A percentile compares a stretch with the other conserved stretches of the same genome.
These are phyloP conservation scores for Pseudachorutes palmiensis DNA, from an alignment of 1,140 invertebrate genomes.

Conservation along the genomic window DNA sequence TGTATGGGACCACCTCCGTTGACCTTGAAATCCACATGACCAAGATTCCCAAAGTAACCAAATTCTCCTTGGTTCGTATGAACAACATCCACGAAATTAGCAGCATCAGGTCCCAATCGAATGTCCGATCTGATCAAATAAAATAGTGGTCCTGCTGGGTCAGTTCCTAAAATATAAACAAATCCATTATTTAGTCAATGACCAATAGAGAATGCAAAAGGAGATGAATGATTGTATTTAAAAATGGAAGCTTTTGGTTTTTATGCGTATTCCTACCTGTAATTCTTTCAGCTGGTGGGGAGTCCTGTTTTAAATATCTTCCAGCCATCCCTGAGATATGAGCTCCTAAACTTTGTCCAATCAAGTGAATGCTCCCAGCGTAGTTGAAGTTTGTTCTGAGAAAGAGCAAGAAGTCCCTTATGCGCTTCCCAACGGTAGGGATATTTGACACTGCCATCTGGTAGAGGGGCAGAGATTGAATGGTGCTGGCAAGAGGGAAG, in stretches of 20 bases:
- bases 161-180: background rate
- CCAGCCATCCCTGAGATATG: slow-evolving; percentile 4
- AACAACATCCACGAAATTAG: slow-evolving; percentile 58
- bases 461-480: slow-evolving; percentile 4
- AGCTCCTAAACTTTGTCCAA: slow-evolving; percentile 8
- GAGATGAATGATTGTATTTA: background rate
- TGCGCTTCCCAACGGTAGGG: background rate
- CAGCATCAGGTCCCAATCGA: slow-evolving; percentile 54
- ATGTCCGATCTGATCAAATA: slow-evolving; percentile 39
- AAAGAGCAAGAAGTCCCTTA: slow-evolving; percentile 17
- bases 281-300: background rate
- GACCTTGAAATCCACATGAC: slow-evolving; percentile 50
- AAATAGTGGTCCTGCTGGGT: slow-evolving; percentile 33
- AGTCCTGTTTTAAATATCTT: background rate
- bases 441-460: slow-evolving; percentile 10
- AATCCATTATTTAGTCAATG: background rate
- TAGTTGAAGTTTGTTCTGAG: slow-evolving; percentile 5
- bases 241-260: background rate
- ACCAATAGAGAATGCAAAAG: background rate
- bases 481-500: background rate
- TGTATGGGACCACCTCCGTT: slow-evolving; percentile 9
- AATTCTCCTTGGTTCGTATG: slow-evolving; percentile 58
- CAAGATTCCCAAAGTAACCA: slow-evolving; percentile 49
- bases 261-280: background rate
- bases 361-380: background rate